Evolutionary conservation across 2,888 invertebrate genomes (phyloP).

Genomic region (Ethmia dodecea): DNA sequence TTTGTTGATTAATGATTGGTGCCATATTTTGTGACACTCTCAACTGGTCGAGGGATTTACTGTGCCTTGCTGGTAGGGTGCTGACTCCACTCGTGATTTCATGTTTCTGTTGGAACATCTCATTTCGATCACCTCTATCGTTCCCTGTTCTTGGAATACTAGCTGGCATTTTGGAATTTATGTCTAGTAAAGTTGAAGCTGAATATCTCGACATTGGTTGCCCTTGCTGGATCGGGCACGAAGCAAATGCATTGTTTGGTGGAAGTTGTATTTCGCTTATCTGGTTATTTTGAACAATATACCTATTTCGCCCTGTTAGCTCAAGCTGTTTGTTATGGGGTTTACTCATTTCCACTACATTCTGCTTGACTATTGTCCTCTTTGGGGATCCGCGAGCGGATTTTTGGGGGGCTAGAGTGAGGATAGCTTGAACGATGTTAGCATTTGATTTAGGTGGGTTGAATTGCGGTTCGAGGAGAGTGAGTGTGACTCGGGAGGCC

Average conservation of each 20-base stretch:
- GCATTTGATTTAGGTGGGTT: slow-evolving; percentile 64
- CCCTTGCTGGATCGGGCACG: slow-evolving; percentile 64
- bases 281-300: slow-evolving; percentile 73
- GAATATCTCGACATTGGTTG: slow-evolving; percentile 77
- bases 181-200: slow-evolving; percentile 75
- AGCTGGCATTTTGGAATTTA: slow-evolving; percentile 47
- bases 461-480: slow-evolving; percentile 77
- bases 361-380: slow-evolving; percentile 65
- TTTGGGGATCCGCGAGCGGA: slow-evolving; percentile 66
- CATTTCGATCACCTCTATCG: slow-evolving; percentile 46
- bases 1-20: slow-evolving; percentile 48
- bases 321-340: slow-evolving; percentile 66
- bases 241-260: slow-evolving; percentile 57
- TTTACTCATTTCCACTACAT: slow-evolving; percentile 54
- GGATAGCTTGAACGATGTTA: slow-evolving; percentile 80
- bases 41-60: slow-evolving; percentile 89
- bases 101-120: slow-evolving; percentile 54
- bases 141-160: slow-evolving; percentile 44
- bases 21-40: slow-evolving; percentile 75
- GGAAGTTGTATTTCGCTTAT: slow-evolving; percentile 72
- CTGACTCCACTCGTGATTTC: slow-evolving; percentile 68
- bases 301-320: slow-evolving; percentile 68
- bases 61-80: slow-evolving; percentile 84
- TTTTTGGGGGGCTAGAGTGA: slow-evolving; percentile 80
- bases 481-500: slow-evolving; percentile 73